Base-by-base conservation (phyloP, 2,797 vertebrate genomes). In the Trachops cirrhosus region DNA sequence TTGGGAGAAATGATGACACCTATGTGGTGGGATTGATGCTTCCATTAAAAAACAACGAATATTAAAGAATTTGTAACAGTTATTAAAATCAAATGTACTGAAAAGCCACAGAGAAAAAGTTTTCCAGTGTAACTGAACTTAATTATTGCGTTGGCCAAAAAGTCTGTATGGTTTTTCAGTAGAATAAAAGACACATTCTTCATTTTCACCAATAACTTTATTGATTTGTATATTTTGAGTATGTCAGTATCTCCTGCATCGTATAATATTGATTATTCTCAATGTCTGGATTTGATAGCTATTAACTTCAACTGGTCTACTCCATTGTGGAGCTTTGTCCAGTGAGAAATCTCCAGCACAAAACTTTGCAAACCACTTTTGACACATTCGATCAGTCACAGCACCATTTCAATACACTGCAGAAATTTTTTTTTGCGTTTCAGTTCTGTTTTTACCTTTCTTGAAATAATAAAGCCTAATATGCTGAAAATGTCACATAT, bases 31-130 rank as follows among this genome's bases (percentile, higher is more conserved):
- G 24, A 78, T 96, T 37, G 16, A 93, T 74, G 74, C 14, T 91
- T 59, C 5, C 48, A 82, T 88, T 96, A 92, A 79, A 84, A 96
- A 95, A 75, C 16, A 74, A 71, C 74, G 44, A 75, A 52, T 89
- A 74, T 82, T 92, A 78, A 89, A 85, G 5, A 80, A 87, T 71
- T 88, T 93, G 7, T 87, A 92, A 82, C 77, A 67, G 16, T 37
- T 80, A 4, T 85, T 89, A 87, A 87, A 80, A 82, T 93, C 32
- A 83, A 94, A 78, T 83, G 34, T 22, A 71, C 64, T 88, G 62
- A 54, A 97, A 93, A 92, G 12, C 48, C n/a, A 88, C 11, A 15
- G 48, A 94, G 68, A 93, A 57, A 86, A 83, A n/a, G 0, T 12
- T 82, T 91, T 95, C 57, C 70, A 91, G 48, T 73, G 29, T 64